phyloP scores from a whole-genome alignment of 2,113 vertebrate genomes.

The Aviceda subcristata region DNA sequence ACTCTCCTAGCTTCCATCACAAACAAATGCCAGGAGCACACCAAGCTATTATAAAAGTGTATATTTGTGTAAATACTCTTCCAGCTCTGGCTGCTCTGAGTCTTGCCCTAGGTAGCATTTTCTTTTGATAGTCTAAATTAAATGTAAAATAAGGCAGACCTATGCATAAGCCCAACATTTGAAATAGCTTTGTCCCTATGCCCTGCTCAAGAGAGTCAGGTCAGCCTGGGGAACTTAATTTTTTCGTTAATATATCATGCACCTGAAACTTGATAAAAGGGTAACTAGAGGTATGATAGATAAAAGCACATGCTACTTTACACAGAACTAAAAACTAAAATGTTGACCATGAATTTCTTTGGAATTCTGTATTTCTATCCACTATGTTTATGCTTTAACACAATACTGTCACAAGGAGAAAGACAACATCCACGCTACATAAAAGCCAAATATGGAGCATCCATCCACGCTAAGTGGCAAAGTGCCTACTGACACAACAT shows the following conservation, averaged over 20 bases:
- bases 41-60: neutral
- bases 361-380: neutral
- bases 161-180: neutral
- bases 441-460: neutral
- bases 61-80: neutral
- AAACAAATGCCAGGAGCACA: neutral
- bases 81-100: neutral
- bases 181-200: neutral
- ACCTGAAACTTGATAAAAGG: neutral
- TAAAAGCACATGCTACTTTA: neutral
- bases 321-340: neutral
- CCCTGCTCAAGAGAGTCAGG: neutral
- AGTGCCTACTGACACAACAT: neutral
- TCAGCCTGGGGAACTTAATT: neutral
- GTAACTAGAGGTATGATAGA: neutral
- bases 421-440: neutral
- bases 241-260: neutral
- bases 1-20: neutral
- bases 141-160: neutral
- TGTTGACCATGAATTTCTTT: neutral
- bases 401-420: neutral
- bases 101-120: neutral
- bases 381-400: neutral
- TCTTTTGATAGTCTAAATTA: neutral
- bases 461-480: neutral